Evolutionary conservation across 2,113 vertebrate species (phyloP), one percentile per base, ranked within the genome.

Genomic region (Perca flavescens): DNA sequence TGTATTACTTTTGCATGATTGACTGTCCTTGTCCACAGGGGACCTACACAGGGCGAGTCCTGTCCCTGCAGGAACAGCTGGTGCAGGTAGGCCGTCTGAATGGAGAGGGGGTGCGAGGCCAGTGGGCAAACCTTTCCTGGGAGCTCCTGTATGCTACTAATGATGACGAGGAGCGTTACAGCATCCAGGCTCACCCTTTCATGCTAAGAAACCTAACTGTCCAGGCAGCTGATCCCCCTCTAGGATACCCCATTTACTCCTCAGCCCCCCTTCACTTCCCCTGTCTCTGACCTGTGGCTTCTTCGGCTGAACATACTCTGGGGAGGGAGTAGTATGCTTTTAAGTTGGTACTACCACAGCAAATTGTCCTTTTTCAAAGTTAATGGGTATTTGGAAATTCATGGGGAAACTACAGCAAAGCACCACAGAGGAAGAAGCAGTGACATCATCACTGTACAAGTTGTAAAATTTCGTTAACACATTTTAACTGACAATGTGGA

Each of bases 101-200:
- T 2, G 94, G 95, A 0, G 98, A 99, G 79, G 97, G 97, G 2
- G 95, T 99, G 12, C 89, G 97, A 71, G 98, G 98, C 2, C 98
- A 99, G 92, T 99, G 98, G 98, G 98, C 98, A 46, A 99, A 99
- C 82, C 96, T 99, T n/a, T 98, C 98, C 5, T 99, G 98, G 98
- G 98, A 99, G 93, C 94, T 99, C 74, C 95, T 99, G 4, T 99
- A 99, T 0, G 98, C 98, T 17, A 99, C 98, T 1, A 99, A 99
- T 0, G 98, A 99, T 0, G 98, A 99, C 0, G 98, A 99, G 72
- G 98, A 99, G 76, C 97, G 98, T 15, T 99, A 98, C 93, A 99
- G 98, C 83, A 99, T 99, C 90, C 98, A 99, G 91, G 98, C 98
- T 6, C 97, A 99, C 76, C 97, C 97, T 0, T 94, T 97, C 0